Base-by-base conservation (phyloP, 35 echinoderm and acorn worm genomes). In the Ptychodera flava region DNA sequence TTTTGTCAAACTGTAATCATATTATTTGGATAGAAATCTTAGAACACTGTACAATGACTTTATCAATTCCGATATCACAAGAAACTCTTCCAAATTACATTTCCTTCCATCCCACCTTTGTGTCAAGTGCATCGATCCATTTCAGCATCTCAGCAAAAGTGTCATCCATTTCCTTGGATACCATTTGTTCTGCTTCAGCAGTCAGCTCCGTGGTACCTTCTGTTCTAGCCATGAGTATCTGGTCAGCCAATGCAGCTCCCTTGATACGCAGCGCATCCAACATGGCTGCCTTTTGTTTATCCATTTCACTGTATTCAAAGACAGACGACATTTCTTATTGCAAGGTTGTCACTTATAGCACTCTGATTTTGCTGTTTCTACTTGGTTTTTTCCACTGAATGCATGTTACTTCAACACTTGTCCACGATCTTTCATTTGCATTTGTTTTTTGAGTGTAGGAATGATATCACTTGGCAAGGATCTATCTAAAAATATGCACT, bases 71-170 rank as follows among this genome's bases (percentile, higher is more conserved):
- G n/a, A n/a, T n/a, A n/a, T n/a, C n/a, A n/a, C n/a, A n/a, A n/a
- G n/a, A n/a, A n/a, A n/a, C n/a, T n/a, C n/a, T n/a, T n/a, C n/a
- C n/a, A n/a, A n/a, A n/a, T n/a, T n/a, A n/a, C n/a, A n/a, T n/a
- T n/a, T n/a, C n/a, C n/a, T 64, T 64, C 6, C 6, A 64, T 64
- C 88, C 28, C 77, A 98, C 95, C 90, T 98, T 98, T 32, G 94
- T 98, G 75, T 98, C 95, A 45, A 94, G 92, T 16, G 89, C 31
- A 85, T 98, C 95, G 28, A 84, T 92, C 95, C 95, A 98, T 80
- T 98, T 98, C 78, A 89, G 90, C 1, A 98, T 36, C 75, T 98
- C 95, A 85, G 85, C 80, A 76, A 92, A 94, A 29, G 78, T 92
- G 27, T 88, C 84, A 77, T 90, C 85, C 45, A 64, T 64, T 12